Evolutionary conservation across 1,140 invertebrate species (phyloP), one percentile per base, ranked within the genome.

Genomic region (Drosophila melanica): DNA sequence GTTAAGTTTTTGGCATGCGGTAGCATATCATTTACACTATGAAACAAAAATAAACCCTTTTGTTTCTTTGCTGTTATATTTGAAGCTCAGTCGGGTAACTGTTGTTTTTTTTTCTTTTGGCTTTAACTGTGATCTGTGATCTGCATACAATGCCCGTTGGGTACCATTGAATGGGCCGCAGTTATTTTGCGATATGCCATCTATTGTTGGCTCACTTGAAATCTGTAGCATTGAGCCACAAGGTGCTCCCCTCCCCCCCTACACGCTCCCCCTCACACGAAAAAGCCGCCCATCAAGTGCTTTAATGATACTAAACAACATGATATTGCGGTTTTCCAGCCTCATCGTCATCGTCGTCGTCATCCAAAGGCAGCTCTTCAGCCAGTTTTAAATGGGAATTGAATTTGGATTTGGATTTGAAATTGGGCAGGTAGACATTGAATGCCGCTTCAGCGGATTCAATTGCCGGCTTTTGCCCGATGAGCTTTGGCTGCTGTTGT

Each of bases 341-440:
- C 41, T 27, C 60, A 68, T 68, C 81, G 39, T 67, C 64, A 18
- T 62, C 71, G 42, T 54, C 41, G 23, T 18, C 23, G 18, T 48
- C 59, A 64, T 50, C 16, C 16, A 37, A 64, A 6, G 60, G 60
- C 51, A 10, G 18, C 60, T 72, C 68, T 71, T 66, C 54, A 53
- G 47, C 39, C 37, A 57, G 50, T 51, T 45, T 58, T 18, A 71
- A 71, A 71, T 71, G 62, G 62, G 68, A 45, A 60, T 60, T 47
- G 42, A 45, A 55, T 71, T 71, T 71, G 20, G 65, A 50, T 30
- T 48, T 35, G 18, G 55, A 14, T 42, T 23, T 47, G 45, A 20
- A 79, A 84, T 67, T 78, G 62, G 82, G 57, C 86, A 89, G 81
- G 58, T 62, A 74, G 71, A 72, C 81, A 86, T 76, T 86, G 81